Evolutionary conservation across 2,113 vertebrate species (phyloP).

Genomic region (Pelobates fuscus): DNA sequence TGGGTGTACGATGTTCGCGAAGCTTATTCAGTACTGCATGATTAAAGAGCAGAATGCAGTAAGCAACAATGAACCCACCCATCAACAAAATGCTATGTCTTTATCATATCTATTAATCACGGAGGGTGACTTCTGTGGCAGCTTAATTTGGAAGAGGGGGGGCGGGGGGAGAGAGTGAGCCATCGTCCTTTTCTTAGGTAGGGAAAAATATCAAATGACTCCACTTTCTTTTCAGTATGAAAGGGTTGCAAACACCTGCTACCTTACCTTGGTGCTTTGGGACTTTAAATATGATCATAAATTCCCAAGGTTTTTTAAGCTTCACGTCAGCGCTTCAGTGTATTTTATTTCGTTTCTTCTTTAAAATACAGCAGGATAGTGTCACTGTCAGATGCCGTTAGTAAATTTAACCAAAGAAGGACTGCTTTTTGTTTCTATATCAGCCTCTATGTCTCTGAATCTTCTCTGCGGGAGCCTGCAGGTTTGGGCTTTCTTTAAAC

Average conservation of each 20-base stretch:
- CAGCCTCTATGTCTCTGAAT: conserved; percentile 51
- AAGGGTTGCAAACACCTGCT: background rate
- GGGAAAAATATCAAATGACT: conserved; percentile 46
- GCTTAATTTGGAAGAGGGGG: conserved; percentile 24
- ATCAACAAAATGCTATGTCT: background rate
- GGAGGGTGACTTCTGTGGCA: conserved; percentile 32
- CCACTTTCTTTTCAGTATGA: conserved; percentile 61
- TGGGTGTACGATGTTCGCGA: conserved; percentile 52
- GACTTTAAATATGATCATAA: background rate
- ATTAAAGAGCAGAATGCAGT: conserved; percentile 54
- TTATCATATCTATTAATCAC: conserved; percentile 15
- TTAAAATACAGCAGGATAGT: background rate
- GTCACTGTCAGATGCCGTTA: background rate
- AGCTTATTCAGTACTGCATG: conserved; percentile 60
- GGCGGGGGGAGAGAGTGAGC: background rate
- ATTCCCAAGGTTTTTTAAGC: background rate
- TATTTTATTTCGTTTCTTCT: background rate
- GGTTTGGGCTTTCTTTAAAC: conserved; percentile 57
- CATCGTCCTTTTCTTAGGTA: conserved; percentile 59
- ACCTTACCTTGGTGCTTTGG: conserved; percentile 9
- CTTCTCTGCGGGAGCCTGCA: conserved; percentile 62
- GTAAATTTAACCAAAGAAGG: conserved; percentile 24
- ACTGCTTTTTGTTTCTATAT: conserved; percentile 55
- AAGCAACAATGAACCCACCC: conserved; percentile 12
- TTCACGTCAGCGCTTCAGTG: too few relatives aligned